Percentiles rank a stretch among this genome's conserved stretches.
These are phyloP conservation scores for Mycogona germanica DNA, from an alignment of 2,888 invertebrate genomes.

Conservation along the genomic window DNA sequence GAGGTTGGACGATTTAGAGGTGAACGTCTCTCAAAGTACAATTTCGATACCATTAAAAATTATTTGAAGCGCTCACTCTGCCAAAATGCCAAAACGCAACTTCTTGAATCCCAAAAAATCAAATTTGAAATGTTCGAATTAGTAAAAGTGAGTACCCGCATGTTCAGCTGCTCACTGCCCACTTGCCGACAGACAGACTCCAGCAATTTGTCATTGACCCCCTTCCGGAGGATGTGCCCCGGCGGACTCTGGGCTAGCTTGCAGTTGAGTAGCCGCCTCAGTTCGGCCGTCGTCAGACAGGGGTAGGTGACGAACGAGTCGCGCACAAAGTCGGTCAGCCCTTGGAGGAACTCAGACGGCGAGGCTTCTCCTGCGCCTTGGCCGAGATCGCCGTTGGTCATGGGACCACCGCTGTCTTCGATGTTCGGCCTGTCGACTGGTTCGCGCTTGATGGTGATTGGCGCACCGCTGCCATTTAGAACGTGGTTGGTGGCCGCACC, in stretches of 20 bases:
- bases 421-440: background rate
- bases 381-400: no score
- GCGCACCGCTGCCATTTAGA: background rate
- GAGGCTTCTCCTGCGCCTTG: no score
- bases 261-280: slow-evolving; percentile 9
- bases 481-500: background rate
- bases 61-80: no score
- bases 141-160: background rate
- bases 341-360: background rate
- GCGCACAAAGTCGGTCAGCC: background rate
- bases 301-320: background rate
- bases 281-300: slow-evolving; percentile 7
- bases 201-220: slow-evolving; percentile 14
- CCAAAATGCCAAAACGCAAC: no score
- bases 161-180: background rate
- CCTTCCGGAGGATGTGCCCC: slow-evolving; percentile 15
- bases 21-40: no score
- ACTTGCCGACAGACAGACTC: no score
- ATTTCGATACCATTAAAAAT: no score
- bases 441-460: background rate
- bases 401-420: no score
- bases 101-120: no score
- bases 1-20: no score
- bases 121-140: background rate
- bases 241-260: slow-evolving; percentile 16